Evolutionary conservation across 1,140 invertebrate genomes (phyloP), one percentile per base, ranked within the genome.

Genomic region (Fopius arisanus): DNA sequence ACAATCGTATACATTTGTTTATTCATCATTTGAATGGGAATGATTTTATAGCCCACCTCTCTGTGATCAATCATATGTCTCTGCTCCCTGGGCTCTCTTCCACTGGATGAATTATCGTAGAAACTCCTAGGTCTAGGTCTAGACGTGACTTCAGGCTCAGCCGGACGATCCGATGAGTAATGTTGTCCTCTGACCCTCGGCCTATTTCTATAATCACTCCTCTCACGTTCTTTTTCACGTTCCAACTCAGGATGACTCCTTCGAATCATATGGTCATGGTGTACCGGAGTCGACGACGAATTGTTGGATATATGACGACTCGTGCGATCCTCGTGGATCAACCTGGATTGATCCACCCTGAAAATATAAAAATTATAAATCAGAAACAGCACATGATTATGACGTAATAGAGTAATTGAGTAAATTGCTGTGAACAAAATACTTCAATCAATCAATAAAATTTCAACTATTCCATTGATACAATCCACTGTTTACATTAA

Each of bases 51-150:
- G 48, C 31, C 51, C 48, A 73, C 65, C 16, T 77, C 70, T 72
- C 75, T 68, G 14, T 43, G 28, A 41, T 73, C 72, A 10, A 68
- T 68, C 6, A 68, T 72, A 66, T 83, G 85, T 48, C 83, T 80
- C 14, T 81, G 84, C 12, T 86, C 85, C 31, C 83, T 76, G 3
- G 83, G 77, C 29, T 87, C 86, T 65, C 86, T 81, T 16, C 80
- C 82, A 16, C 80, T 79, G 3, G 82, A 68, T 3, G 85, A 81
- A 69, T 82, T 86, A 54, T 87, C 87, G 78, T 87, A 88, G 69
- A 86, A 87, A 76, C 86, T 88, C 75, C 84, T 79, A 29, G 87
- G 86, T 62, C 87, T 79, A 40, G 86, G 79, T 77, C 83, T 83
- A 62, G 80, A 71, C 3, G 72, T 78, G 31, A 78, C 54, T 76